Base-by-base conservation (phyloP, 2,113 vertebrate genomes). In the Odontesthes bonariensis region DNA sequence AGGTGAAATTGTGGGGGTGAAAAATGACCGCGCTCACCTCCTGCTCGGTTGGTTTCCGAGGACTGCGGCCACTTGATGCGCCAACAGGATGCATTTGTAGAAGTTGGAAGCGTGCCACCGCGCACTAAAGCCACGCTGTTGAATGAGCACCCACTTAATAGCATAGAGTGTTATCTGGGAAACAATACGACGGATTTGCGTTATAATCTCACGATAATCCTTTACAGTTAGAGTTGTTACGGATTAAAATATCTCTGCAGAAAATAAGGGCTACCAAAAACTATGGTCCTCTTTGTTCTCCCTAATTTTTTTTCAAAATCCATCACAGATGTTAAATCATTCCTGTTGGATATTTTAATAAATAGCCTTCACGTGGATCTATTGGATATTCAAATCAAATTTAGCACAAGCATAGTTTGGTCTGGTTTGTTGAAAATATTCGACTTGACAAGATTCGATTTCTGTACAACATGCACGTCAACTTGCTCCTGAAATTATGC, bases 61-160 rank as follows among this genome's bases (percentile, higher is more conserved):
- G 65, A 85, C 84, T 73, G 87, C 81, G 68, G 88, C 89, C 92
- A 93, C 92, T 93, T 93, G 92, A 93, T 92, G 92, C 92, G 89
- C 88, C 86, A 87, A 78, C 82, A 75, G 82, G 82, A 84, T 82
- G 88, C 79, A 56, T 90, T 86, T 81, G 73, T 78, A 71, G 72
- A 91, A 91, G 83, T 91, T 92, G 89, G 88, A 88, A 33, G 77
- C 57, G 58, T 79, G 87, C 89, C 91, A 89, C 85, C 67, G 72
- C 59, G 79, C 86, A 65, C 75, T 80, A 38, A 69, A 78, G 69
- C 68, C 77, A 70, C 20, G 67, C 63, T 66, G 74, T 53, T 70
- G 51, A 78, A 68, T 59, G 42, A 31, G 72, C 51, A 72, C 81
- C 79, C 73, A 71, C 33, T 68, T 65, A 66, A 42, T 75, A 42